phyloP scores from a whole-genome alignment of 2,888 invertebrate species.

The Protodeltote pygarga region DNA sequence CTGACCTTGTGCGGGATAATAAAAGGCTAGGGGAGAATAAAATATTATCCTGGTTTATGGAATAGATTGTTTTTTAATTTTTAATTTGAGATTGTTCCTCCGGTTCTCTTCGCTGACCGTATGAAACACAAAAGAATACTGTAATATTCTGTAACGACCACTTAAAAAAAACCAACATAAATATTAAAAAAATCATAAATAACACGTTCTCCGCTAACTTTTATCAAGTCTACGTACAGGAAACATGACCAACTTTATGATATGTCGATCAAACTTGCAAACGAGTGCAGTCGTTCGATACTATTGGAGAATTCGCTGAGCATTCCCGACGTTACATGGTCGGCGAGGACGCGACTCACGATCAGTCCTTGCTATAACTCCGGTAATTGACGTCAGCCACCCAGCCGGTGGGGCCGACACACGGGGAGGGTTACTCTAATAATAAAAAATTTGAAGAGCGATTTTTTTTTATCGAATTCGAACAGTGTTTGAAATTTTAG shows the following conservation, averaged over 20 bases:
- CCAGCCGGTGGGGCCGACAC: constrained; percentile 58
- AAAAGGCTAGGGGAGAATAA: no score
- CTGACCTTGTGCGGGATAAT: no score
- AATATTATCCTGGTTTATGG: no score
- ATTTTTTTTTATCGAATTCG: not conserved
- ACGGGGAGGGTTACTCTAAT: constrained; percentile 42
- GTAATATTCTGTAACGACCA: no score
- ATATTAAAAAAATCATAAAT: not conserved
- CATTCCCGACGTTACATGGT: constrained; percentile 66
- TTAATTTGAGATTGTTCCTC: no score
- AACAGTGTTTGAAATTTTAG: not conserved
- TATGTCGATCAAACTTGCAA: constrained; percentile 38
- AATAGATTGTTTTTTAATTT: no score
- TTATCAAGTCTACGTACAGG: constrained; percentile 16
- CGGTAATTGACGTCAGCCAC: constrained; percentile 82
- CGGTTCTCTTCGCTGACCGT: no score
- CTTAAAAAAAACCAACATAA: not conserved
- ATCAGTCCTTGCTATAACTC: constrained; percentile 81
- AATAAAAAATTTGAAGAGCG: constrained; percentile 15
- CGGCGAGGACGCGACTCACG: constrained; percentile 71
- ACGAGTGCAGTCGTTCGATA: constrained; percentile 35
- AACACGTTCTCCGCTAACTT: no score
- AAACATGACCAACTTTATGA: constrained; percentile 44
- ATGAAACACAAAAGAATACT: no score
- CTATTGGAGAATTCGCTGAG: constrained; percentile 33